Evolutionary conservation across 2,797 vertebrate genomes (phyloP), one percentile per base, ranked within the genome.

Genomic region (Alcedo atthis): DNA sequence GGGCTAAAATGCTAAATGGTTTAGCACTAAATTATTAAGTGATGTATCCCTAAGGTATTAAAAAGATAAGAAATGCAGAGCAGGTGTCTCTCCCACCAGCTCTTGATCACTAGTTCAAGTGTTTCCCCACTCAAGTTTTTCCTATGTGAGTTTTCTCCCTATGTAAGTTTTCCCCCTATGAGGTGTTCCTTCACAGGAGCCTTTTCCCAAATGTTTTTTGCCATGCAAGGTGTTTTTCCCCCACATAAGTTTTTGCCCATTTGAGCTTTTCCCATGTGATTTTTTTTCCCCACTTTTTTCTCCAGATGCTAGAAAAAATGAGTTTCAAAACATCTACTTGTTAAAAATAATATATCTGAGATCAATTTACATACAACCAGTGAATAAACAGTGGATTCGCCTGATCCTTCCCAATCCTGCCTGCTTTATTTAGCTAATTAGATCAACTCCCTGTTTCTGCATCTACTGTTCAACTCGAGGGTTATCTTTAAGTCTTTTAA

Each of bases 21-120:
- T 98, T 98, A 98, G 97, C 96, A 97, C 97, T 98, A 98, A 98
- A 98, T 98, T 98, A 98, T 98, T 98, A 98, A 98, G 97, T 95
- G 97, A 98, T 97, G 96, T 96, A 95, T 98, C 98, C 97, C 98
- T 78, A 74, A 97, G 97, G 97, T 98, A 98, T 97, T 97, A 97
- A 96, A 94, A 96, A 97, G 97, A 97, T 96, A 97, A 95, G 88
- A 97, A 97, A 97, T 97, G 97, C 97, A 97, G 96, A 97, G 98
- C 97, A 98, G 98, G 97, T 98, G 97, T 97, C 97, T 98, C 89
- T 98, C 89, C 96, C 90, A 96, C 95, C 95, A 96, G 97, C 95
- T 96, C 97, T 96, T 92, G 96, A 97, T 97, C 97, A 97, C 94
- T 93, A 93, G 93, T 96, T 98, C 97, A 97, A 97, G 97, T 33